Evolutionary conservation across 2,888 invertebrate species (phyloP).

Genomic region (Ormyrus pomaceus): DNA sequence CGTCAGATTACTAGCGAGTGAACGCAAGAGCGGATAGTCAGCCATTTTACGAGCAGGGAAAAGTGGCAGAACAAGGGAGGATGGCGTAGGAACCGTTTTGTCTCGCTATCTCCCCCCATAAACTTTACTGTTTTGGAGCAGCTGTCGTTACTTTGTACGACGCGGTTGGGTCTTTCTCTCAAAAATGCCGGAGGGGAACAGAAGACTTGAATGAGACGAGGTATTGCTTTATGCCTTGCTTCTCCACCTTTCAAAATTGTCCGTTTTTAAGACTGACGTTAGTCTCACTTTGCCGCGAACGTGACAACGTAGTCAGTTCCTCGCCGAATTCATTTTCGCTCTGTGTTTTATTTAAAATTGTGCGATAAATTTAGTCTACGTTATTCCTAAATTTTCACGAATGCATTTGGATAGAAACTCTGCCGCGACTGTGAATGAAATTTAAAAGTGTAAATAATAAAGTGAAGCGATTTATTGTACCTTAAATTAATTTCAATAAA

Average conservation of each 20-base stretch:
- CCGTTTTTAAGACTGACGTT: conserved; percentile 4
- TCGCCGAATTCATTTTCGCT: background rate
- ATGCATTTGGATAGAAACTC: background rate
- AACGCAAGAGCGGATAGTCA: conserved; percentile 38
- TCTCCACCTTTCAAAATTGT: background rate
- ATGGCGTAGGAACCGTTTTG: conserved; percentile 31
- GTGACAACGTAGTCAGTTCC: background rate
- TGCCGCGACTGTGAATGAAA: background rate
- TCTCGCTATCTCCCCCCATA: conserved; percentile 4
- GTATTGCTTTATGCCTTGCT: conserved; percentile 18
- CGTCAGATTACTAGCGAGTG: conserved; percentile 7
- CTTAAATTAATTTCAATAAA: too few relatives aligned
- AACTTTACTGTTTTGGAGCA: conserved; percentile 35
- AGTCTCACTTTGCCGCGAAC: conserved; percentile 30
- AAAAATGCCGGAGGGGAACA: conserved; percentile 46
- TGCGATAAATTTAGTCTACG: background rate
- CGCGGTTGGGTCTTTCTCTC: conserved; percentile 5
- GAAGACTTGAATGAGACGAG: conserved; percentile 10
- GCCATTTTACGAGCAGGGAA: conserved; percentile 44
- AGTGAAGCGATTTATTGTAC: background rate
- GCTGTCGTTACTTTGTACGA: conserved; percentile 45
- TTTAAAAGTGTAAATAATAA: background rate
- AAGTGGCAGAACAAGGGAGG: background rate
- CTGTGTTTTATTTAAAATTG: conserved; percentile 1
- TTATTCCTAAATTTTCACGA: background rate